A percentile compares a stretch with the other conserved stretches of the same genome.
These are phyloP conservation scores for Brachypodius melanocephalos DNA, from an alignment of 2,113 vertebrate genomes.

Conservation along the genomic window DNA sequence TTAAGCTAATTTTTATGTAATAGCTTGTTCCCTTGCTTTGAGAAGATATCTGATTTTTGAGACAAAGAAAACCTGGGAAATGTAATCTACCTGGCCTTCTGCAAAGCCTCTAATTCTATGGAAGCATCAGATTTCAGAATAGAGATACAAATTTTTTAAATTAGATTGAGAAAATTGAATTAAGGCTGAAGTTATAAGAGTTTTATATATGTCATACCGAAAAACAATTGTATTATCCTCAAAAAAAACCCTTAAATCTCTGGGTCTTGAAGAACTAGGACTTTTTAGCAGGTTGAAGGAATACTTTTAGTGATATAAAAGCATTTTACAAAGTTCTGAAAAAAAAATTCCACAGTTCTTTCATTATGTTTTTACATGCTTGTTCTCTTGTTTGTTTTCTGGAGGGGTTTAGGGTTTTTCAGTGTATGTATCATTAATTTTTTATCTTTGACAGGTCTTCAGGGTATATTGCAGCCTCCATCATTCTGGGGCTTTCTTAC, in stretches of 20 bases:
- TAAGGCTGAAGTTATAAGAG: background rate
- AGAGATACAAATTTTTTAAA: background rate
- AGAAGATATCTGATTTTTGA: background rate
- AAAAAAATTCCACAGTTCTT: accelerated
- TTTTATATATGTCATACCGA: background rate
- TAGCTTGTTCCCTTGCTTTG: background rate
- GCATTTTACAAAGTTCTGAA: background rate
- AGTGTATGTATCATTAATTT: background rate
- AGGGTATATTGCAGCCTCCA: background rate
- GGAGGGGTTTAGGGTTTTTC: background rate
- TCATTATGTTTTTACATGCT: background rate
- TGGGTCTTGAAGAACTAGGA: background rate
- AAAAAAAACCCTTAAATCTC: background rate
- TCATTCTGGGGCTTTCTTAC: background rate
- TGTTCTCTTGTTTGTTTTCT: background rate
- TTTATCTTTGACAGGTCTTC: background rate
- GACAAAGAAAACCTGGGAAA: background rate
- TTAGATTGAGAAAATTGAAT: background rate
- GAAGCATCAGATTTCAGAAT: background rate
- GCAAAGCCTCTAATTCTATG: background rate
- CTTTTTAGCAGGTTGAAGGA: background rate
- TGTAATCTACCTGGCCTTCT: background rate
- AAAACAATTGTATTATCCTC: background rate
- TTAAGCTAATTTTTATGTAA: background rate
- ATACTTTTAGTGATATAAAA: background rate